phyloP scores from a whole-genome alignment of 2,888 invertebrate genomes.

The Imbricaverruca yamaguchii region DNA sequence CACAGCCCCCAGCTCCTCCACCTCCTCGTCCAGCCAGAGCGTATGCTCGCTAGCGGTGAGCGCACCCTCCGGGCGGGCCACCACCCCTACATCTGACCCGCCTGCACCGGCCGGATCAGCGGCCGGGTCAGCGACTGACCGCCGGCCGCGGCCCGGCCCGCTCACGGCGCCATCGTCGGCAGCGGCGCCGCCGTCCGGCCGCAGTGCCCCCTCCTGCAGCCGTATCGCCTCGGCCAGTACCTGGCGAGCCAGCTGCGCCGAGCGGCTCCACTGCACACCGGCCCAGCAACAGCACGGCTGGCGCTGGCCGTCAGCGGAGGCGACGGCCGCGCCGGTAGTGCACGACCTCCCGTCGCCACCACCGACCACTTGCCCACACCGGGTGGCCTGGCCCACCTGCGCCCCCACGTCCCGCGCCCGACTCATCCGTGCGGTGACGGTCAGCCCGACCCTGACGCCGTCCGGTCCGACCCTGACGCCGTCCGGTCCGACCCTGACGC shows the following conservation, averaged over 20 bases:
- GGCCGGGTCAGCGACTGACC: too few relatives aligned
- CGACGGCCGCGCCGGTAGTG: background rate
- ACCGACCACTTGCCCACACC: background rate
- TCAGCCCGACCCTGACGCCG: too few relatives aligned
- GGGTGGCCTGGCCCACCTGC: background rate
- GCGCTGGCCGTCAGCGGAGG: background rate
- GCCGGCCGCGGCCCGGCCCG: too few relatives aligned
- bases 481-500: too few relatives aligned
- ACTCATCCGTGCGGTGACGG: too few relatives aligned
- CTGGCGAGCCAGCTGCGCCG: background rate
- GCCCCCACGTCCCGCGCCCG: background rate
- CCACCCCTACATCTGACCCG: too few relatives aligned
- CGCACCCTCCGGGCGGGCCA: background rate
- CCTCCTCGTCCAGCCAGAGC: conserved; percentile 5
- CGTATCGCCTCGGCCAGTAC: background rate
- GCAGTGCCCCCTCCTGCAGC: background rate
- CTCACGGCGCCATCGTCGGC: too few relatives aligned
- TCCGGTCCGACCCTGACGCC: too few relatives aligned
- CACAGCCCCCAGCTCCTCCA: conserved; percentile 1
- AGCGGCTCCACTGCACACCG: background rate
- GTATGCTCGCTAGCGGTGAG: background rate
- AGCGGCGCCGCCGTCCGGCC: background rate
- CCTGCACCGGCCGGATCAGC: too few relatives aligned
- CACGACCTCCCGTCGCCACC: background rate
- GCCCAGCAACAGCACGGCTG: too few relatives aligned